Base-by-base conservation (phyloP, 2,113 vertebrate genomes). In the Pantherophis guttatus region DNA sequence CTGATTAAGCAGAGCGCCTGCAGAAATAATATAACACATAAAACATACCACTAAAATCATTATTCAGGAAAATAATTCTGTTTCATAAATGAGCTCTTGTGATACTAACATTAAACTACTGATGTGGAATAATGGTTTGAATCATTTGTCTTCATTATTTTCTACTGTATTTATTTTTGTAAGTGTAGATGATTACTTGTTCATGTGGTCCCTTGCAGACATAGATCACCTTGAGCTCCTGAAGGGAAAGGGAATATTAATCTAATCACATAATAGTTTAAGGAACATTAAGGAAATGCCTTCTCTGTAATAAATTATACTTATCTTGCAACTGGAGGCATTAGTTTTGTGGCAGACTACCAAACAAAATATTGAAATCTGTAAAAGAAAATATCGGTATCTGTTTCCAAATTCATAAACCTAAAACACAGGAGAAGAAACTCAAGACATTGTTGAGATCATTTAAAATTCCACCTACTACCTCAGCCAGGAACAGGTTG, bases 381-480 rank as follows among this genome's bases (percentile, higher is more conserved):
- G 48, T 53, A 17, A n/a, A 33, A 21, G 54, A 53, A 55, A 29
- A 48, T 48, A 33, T 55, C 13, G 19, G 39, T 26, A 58, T 85
- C 48, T 52, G 57, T 62, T 90, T 93, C 92, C 86, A 93, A 90
- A 58, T 62, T 86, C 17, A 86, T 81, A 90, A 86, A 86, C 59
- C 26, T 89, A 93, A 86, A 90, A 57, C 48, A 90, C 29, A 39
- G 39, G 62, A 86, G 75, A 90, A 50, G 55, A 59, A 93, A 90
- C 29, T 33, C 75, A 15, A 29, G 48, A 39, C 75, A 90, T 44
- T 23, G 50, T 57, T 93, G 92, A 90, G 55, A 89, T 93, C 86
- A 93, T 62, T 90, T 59, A 52, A 81, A 89, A 90, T 24, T 24
- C 88, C 92, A 90, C 54, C 88, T 93, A 90, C 90, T 90, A 90